Base-by-base conservation (phyloP, 2,797 vertebrate genomes). In the Pangasius djambal region DNA sequence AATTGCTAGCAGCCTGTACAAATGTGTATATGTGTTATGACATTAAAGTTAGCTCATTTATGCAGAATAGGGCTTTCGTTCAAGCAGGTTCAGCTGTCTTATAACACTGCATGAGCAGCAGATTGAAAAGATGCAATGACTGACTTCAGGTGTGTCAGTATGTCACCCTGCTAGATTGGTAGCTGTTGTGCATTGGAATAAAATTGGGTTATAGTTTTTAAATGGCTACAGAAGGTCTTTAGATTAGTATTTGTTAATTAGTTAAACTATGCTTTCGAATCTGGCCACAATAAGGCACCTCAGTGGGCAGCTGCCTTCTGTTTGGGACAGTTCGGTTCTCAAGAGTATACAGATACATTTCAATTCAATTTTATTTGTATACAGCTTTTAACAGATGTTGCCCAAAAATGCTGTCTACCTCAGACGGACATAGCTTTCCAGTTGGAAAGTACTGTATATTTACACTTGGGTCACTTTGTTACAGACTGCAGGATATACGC, bases 401-500 rank as follows among this genome's bases (percentile, higher is more conserved):
- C n/a, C n/a, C n/a, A 31, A 31, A 34, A 15, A 69, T 69, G 12
- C 65, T 1, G 25, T 65, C 28, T 65, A 65, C 63, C 63, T 15
- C n/a, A 34, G n/a, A 37, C 2, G 6, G 16, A 70, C 16, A 37
- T 34, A 37, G 67, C 6, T 6, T 70, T 70, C 67, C 34, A 7
- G 16, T 28, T 61, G 13, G 59, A 40, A 44, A 44, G 22, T 25
- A 20, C 61, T 83, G 44, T 69, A 12, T 31, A 50, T 69, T 69
- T 67, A 84, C 15, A 84, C 22, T 34, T 8, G 16, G 28, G 16
- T 34, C 44, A 20, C 37, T 87, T 63, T 22, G 31, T 91, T 90
- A n/a, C 92, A 99, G 98, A 88, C 85, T 96, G 85, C 92, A 95
- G 1, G 94, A 92, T 6, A 63, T 94, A 20, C 82, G 96, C 0